Base-by-base conservation (phyloP, 2,113 vertebrate species). In the Nesoenas mayeri region DNA sequence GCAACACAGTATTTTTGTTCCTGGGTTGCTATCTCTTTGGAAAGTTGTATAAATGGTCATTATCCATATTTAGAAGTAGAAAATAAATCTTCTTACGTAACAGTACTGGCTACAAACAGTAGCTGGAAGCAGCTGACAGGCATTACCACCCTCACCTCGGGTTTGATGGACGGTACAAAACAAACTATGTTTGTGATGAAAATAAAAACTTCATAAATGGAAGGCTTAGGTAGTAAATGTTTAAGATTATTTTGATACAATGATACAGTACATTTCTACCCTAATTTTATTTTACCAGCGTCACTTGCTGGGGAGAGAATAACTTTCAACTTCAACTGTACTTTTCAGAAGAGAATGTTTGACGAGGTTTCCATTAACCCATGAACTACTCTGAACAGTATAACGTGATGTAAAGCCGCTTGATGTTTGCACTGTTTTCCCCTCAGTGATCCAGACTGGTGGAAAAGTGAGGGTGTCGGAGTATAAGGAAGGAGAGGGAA, bases 51-150 rank as follows among this genome's bases (percentile, higher is more conserved):
- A 95, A 95, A 81, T 96, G 80, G 70, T 71, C 72, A 91, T 95
- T 89, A 84, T 10, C 86, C 93, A 79, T 71, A 94, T 95, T 90
- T 94, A 91, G 92, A 94, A 93, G 90, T 51, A 89, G 60, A 95
- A 91, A 84, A 77, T 58, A 85, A 70, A 74, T 70, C 71, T 71
- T 57, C 51, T 93, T 94, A 95, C 15, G 1, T 91, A 93, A 95
- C 58, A 80, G 50, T 29, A 77, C 47, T 64, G 67, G 90, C 54
- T 83, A 47, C 79, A 83, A 88, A 85, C 47, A 73, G 75, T 51
- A 93, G 80, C 60, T 81, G 72, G 75, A 80, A 61, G 57, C 74
- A 88, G 81, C 74, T 91, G 80, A 92, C 82, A 56, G 11, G n/a
- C 42, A 48, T 77, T 93, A 81, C 36, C 61, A 72, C 69, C 50